Conservation (phyloP, 2,113 vertebrate genomes). For the Fulmarus glacialis region DNA sequence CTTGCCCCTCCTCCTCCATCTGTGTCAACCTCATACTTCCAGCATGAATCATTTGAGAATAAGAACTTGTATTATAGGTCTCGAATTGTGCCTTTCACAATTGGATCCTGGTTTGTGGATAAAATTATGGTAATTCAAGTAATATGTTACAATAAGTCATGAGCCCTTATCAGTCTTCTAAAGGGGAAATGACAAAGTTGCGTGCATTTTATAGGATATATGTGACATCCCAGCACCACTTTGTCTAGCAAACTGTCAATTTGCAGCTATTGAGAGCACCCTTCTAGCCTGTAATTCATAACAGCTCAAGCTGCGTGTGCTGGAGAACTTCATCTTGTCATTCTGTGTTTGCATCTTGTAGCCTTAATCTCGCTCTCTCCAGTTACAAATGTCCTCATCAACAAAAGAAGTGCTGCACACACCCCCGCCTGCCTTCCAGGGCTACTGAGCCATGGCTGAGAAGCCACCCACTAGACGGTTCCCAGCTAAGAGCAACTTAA, state of each 20-base stretch:
- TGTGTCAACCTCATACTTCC: neutral
- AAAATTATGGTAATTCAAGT: neutral
- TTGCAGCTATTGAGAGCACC: neutral
- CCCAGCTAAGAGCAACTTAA: neutral
- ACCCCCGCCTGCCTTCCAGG: neutral
- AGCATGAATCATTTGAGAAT: neutral
- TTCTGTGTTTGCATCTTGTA: neutral
- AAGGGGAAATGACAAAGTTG: neutral
- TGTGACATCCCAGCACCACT: neutral
- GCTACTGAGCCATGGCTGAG: neutral
- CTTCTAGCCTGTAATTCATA: neutral
- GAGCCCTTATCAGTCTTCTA: neutral
- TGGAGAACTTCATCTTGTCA: neutral
- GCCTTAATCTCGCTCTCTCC: neutral
- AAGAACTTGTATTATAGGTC: neutral
- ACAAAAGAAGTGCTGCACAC: neutral
- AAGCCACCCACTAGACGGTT: neutral
- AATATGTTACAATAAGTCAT: neutral
- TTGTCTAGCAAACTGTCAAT: conserved; percentile 1
- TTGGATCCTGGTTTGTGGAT: neutral
- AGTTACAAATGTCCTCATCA: neutral
- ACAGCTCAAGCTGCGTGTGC: neutral
- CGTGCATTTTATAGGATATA: neutral
- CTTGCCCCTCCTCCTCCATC: neutral
- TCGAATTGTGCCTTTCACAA: neutral